Conservation (phyloP, 2,888 invertebrate genomes). For the Eupithecia subumbrata region DNA sequence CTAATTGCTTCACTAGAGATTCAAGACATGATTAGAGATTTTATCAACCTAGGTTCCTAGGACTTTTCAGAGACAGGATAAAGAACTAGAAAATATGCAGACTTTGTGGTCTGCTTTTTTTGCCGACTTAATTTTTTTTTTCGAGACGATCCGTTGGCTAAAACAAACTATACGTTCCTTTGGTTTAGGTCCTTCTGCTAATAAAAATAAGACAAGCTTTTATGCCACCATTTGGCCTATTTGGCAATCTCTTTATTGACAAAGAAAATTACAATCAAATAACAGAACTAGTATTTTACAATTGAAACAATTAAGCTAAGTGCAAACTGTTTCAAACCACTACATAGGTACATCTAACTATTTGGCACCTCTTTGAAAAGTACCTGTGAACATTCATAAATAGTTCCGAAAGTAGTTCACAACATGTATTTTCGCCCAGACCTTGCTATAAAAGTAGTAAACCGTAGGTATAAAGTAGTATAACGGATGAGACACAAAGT, state of each 20-base stretch:
- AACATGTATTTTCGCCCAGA: background rate
- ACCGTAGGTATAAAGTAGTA: no score
- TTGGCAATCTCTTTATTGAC: background rate
- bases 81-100: background rate
- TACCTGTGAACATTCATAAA: background rate
- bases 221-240: background rate
- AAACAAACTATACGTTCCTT: background rate
- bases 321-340: no score
- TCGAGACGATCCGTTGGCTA: background rate
- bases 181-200: background rate
- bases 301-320: no score
- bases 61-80: background rate
- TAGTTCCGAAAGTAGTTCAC: background rate
- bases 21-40: background rate
- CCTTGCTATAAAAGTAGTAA: background rate
- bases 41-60: background rate
- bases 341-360: no score
- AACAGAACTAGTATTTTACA: no score
- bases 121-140: background rate
- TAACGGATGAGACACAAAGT: constrained; percentile 8
- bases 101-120: background rate
- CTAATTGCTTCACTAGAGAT: background rate
- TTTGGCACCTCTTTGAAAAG: background rate
- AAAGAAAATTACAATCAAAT: no score
- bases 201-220: background rate